Conservation (phyloP, 2,888 invertebrate genomes). For the Apoda limacodes region DNA sequence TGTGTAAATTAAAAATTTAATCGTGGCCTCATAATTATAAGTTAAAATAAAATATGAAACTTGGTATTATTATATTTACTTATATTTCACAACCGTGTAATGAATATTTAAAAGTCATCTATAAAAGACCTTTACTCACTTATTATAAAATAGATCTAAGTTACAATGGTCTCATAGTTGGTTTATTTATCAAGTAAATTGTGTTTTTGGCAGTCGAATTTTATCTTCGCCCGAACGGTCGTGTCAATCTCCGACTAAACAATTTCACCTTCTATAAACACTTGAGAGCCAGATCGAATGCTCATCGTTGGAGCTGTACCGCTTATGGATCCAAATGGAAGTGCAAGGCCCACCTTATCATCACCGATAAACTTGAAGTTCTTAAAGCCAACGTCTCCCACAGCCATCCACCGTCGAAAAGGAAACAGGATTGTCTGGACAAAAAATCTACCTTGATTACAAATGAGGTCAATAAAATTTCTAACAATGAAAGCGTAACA, state of each 20-base stretch:
- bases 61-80: no score
- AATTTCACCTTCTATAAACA: conserved; percentile 57
- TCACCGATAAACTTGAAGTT: conserved; percentile 49
- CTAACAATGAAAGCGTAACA: no score
- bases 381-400: conserved; percentile 45
- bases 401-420: conserved; percentile 37
- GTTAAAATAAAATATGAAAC: no score
- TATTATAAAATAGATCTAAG: no score
- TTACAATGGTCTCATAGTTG: not conserved
- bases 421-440: no score
- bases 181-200: conserved; percentile 7
- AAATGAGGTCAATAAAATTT: no score
- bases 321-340: conserved; percentile 53
- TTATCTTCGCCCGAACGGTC: conserved; percentile 50
- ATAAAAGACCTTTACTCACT: no score
- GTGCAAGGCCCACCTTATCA: conserved; percentile 51
- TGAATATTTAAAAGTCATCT: not conserved
- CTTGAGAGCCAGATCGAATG: conserved; percentile 44
- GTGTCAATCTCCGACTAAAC: conserved; percentile 51
- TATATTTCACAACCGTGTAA: not conserved
- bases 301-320: conserved; percentile 56
- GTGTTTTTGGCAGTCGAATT: conserved; percentile 32
- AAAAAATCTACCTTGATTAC: no score
- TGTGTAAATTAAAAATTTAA: no score
- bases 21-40: no score